Base-by-base conservation (phyloP, 2,888 invertebrate genomes). In the Sinohyriopsis cumingii region DNA sequence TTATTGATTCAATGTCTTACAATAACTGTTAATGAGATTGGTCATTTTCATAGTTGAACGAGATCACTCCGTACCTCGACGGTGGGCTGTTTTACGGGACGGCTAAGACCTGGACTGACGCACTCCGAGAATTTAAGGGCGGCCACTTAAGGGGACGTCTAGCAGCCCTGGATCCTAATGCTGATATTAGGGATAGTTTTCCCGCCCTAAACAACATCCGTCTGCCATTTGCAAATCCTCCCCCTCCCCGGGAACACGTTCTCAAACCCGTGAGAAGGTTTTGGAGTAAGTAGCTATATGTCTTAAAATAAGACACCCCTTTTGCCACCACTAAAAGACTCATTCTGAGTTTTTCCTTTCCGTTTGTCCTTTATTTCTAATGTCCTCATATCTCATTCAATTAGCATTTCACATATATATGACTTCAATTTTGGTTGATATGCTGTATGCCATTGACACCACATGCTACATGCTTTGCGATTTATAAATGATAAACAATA, bases 51-150 rank as follows among this genome's bases (percentile, higher is more conserved):
- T 78, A 93, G 92, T 80, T 93, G 62, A 99, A 99, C 92, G 95
- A 96, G 91, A 96, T 97, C 91, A 98, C 98, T 64, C 95, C 97
- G 85, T 99, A 98, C 97, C 96, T 99, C 87, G 99, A 99, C 91
- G 99, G 96, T 76, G 98, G 97, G 91, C 97, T 98, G 91, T 94
- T 99, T 86, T 99, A 99, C 92, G 97, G 97, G 88, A 97, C 96
- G 59, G 96, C 96, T 85, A 98, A 99, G 91, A 97, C 98, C 70
- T 98, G 99, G 97, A 94, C 97, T 82, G 97, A 96, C 91, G 95
- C 96, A 78, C 95, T 99, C 95, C 92, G 99, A 68, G 90, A 90
- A 12, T 90, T 91, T 73, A 82, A 87, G 28, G 98, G 98, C 65
- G 33, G 59, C 6, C 57, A 65, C 15, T 33, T 33, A 33, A 63